Base-by-base conservation (phyloP, 2,888 invertebrate species). In the Lomographa bimaculata region DNA sequence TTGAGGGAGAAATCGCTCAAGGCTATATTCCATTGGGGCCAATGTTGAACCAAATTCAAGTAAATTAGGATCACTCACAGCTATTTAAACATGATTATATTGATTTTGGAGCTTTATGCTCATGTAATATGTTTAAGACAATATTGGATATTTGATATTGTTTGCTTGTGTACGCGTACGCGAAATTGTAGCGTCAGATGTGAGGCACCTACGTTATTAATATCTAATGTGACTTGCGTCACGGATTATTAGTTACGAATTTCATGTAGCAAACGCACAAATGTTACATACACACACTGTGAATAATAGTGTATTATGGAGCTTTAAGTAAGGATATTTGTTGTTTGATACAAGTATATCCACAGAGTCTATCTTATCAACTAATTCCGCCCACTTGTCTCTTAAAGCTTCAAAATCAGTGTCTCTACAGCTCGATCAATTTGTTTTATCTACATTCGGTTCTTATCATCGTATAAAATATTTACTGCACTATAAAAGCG, bases 401-500 rank as follows among this genome's bases (percentile, higher is more conserved):
- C 73, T 70, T 80, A 79, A 76, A 78, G 71, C 70, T 66, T 72
- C 72, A 68, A 64, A 72, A 77, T 72, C 60, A 62, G 57, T 60
- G 60, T 62, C 55, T 64, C 61, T 71, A 68, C 70, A 60, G 64
- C 63, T 61, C 78, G 80, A 85, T 86, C 86, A 86, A 85, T 85
- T 86, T 80, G 78, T 65, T 79, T 85, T 89, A 87, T 89, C 87
- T 80, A 42, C 56, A 62, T 61, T 64, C 63, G 64, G 66, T 64
- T 73, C 71, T 81, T 87, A 85, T 86, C 85, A 62, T 57, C 59
- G 64, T 69, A 80, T 86, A 80, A 83, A 87, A 83, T 86, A 86
- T 89, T 86, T 83, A 87, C 81, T 80, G 76, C 81, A 80, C 75
- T 78, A 84, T 86, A 86, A 85, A 86, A 68, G 71, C 77, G 71